Base-by-base conservation (phyloP, 2,888 invertebrate genomes). In the Plutella xylostella region DNA sequence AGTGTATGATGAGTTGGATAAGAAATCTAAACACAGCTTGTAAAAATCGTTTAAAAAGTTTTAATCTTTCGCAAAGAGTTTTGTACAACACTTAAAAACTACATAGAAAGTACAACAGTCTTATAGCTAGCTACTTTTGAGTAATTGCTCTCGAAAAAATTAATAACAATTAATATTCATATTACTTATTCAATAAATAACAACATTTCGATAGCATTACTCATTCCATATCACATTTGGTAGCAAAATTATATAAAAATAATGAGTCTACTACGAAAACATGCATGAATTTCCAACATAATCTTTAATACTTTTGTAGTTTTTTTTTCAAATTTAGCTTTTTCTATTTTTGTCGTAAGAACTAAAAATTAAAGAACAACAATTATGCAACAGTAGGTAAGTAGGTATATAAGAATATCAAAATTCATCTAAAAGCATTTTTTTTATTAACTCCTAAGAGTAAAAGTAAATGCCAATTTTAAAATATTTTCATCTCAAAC, bases 81-180 rank as follows among this genome's bases (percentile, higher is more conserved):
- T 79, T 80, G 78, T 78, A 79, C 78, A 76, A 72, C 63, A 68
- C 73, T 74, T 76, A 73, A 52, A 48, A 59, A 59, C 63, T 66
- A 69, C 31, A n/a, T 39, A 45, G 19, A 39, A 35, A 48, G 34
- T 43, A 43, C 45, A 11, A 42, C 47, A 46, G 48, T 48, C 28
- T 40, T 18, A 41, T 41, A 28, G 6, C 11, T 15, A 41, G 18
- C 14, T 6, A 31, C 6, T 15, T 14, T 28, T 15, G 6, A 22
- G 5, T 15, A n/a, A 28, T 25, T n/a, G n/a, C n/a, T n/a, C n/a
- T n/a, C n/a, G n/a, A n/a, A n/a, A n/a, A n/a, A n/a, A n/a, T n/a
- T n/a, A n/a, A n/a, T n/a, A n/a, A 25, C 41, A 41, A 42, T 19
- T 18, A 19, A 42, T 28, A 33, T 33, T 31, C 31, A 42, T 42